phyloP scores from a whole-genome alignment of 2,888 invertebrate species.

The Acrobasis repandana region DNA sequence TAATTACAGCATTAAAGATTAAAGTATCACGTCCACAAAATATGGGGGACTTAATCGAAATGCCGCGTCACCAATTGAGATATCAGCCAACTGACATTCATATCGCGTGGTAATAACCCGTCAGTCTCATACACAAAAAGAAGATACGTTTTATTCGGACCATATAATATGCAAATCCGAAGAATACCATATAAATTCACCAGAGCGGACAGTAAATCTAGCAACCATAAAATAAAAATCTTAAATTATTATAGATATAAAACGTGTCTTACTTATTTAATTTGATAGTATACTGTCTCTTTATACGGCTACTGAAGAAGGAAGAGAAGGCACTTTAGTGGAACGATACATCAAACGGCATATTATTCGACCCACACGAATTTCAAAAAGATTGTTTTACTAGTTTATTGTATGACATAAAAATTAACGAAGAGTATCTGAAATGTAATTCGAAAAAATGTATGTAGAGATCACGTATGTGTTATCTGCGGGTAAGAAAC shows the following conservation, averaged over 20 bases:
- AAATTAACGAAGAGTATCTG: neutral
- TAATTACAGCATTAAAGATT: conserved; percentile 36
- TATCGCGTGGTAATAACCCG: conserved; percentile 27
- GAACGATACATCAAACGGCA: conserved; percentile 49
- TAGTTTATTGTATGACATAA: neutral
- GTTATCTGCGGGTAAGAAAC: conserved; percentile 28
- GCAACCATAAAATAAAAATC: conserved; percentile 61
- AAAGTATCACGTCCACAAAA: conserved; percentile 35
- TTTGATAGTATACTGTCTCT: conserved; percentile 62
- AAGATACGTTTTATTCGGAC: conserved; percentile 35
- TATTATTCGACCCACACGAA: conserved; percentile 35
- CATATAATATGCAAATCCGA: conserved; percentile 60
- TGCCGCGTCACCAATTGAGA: conserved; percentile 40
- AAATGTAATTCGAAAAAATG: neutral
- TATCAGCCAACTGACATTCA: conserved; percentile 31
- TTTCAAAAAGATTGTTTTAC: conserved; percentile 30
- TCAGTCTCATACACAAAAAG: conserved; percentile 28
- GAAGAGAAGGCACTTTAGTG: conserved; percentile 50
- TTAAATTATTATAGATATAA: conserved; percentile 62
- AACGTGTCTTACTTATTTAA: conserved; percentile 64
- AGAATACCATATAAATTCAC: conserved; percentile 56
- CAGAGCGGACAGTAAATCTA: conserved; percentile 60
- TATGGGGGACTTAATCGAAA: conserved; percentile 39
- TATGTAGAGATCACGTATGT: conserved; percentile 33
- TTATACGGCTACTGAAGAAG: conserved; percentile 69